Conservation (phyloP, 2,888 invertebrate genomes). For the Lagria hirta region DNA sequence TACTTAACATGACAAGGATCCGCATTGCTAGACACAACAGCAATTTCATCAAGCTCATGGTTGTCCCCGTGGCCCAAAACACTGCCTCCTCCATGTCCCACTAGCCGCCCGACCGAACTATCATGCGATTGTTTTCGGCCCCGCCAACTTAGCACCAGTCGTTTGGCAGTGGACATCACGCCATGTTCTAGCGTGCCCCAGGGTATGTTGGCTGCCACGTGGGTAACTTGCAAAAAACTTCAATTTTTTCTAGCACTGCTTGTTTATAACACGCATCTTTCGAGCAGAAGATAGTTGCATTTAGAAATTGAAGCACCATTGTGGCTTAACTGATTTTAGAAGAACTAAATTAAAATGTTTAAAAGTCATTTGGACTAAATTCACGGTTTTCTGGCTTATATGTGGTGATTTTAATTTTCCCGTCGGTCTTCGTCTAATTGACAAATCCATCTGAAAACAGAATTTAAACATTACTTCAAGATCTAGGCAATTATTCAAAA, state of each 20-base stretch:
- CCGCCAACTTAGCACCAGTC: constrained; percentile 63
- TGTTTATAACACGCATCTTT: not conserved
- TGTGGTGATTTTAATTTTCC: not conserved
- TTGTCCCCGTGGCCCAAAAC: constrained; percentile 36
- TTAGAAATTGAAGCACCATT: too few species aligned
- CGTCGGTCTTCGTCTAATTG: constrained; percentile 6
- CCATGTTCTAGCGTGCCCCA: constrained; percentile 40
- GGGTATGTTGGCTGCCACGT: constrained; percentile 29
- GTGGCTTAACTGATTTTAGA: too few species aligned
- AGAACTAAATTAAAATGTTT: too few species aligned
- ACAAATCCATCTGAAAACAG: constrained; percentile 16
- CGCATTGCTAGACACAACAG: constrained; percentile 63
- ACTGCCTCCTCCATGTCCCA: constrained; percentile 47
- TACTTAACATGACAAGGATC: constrained; percentile 59
- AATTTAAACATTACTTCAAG: too few species aligned
- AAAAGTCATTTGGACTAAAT: too few species aligned
- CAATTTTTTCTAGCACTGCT: constrained; percentile 3
- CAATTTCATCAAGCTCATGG: constrained; percentile 69
- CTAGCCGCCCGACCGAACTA: constrained; percentile 55
- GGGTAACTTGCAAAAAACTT: constrained; percentile 16
- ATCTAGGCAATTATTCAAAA: too few species aligned
- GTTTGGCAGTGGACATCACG: constrained; percentile 65
- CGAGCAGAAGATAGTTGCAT: too few species aligned
- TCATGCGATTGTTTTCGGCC: constrained; percentile 63
- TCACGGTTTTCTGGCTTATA: not conserved